Evolutionary conservation across 2,888 invertebrate species (phyloP), one percentile per base, ranked within the genome.

Genomic region (Elysia crispata): DNA sequence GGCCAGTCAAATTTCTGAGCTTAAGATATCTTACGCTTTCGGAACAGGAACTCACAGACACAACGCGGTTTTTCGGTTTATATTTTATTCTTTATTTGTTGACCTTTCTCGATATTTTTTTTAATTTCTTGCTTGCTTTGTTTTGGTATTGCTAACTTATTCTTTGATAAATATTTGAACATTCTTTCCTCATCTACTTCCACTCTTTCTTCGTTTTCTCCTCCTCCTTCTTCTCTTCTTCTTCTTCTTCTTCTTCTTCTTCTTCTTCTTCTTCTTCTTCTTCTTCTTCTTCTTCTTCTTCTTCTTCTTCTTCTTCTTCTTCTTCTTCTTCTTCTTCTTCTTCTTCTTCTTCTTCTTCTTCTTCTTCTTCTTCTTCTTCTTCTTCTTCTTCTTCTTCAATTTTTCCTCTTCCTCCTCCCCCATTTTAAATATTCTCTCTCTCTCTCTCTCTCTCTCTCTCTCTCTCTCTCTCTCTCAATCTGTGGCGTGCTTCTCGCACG

Each of bases 281-380:
- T 30, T 33, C 31, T 33, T 33, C 41, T 70, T 18, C 33, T 70
- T 20, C 31, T 33, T 41, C 31, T 62, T n/a, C 28, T 30, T 33
- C 62, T 54, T 62, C 23, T 30, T 31, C 50, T 74, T 28, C 60
- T 57, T 64, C 41, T n/a, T 41, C 49, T n/a, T 64, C 23, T 20
- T 41, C 20, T 25, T 76, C 50, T 20, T n/a, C n/a, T 25, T 30
- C 18, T 50, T 54, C 28, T 60, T 77, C 70, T 54, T 50, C 54
- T 67, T 67, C 67, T 69, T 54, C 31, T 31, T 69, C 77, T 67
- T 30, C 50, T 67, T 77, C 67, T 50, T n/a, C 60, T 23, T 31
- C 57, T 31, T 28, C 30, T 30, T 60, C 60, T 30, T 20, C 25
- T 31, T 75, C 75, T 30, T 20, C 31, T 41, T 33, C 49, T 64